Conservation (phyloP, 2,113 vertebrate species). For the Cheilinus undulatus region DNA sequence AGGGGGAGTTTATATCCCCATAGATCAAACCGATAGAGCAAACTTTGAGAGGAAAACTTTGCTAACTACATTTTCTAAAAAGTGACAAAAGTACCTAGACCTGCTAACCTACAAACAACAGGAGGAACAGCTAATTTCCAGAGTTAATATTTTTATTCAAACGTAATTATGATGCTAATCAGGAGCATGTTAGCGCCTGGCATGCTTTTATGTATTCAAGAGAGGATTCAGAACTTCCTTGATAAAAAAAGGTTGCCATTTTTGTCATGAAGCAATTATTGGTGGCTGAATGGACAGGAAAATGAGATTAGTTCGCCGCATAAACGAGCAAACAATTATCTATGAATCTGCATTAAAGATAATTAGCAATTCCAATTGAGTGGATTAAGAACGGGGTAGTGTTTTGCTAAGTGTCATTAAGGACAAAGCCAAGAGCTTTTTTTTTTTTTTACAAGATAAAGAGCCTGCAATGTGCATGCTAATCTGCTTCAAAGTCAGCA, state of each 20-base stretch:
- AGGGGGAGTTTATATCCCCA: neutral
- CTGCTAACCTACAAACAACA: neutral
- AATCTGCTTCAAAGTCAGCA: conserved; percentile 59
- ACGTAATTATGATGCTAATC: conserved; percentile 38
- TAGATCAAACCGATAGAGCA: neutral
- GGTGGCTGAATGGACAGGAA: conserved; percentile 55
- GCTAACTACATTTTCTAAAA: neutral
- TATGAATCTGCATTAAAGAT: conserved; percentile 72
- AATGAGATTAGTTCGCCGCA: conserved; percentile 54
- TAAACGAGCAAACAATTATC: conserved; percentile 70
- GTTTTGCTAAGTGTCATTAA: conserved; percentile 68
- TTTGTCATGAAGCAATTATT: conserved; percentile 53
- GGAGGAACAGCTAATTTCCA: conserved; percentile 7
- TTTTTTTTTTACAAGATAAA: conserved; percentile 38
- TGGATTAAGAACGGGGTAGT: conserved; percentile 68
- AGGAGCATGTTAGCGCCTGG: conserved; percentile 20
- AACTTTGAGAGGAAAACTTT: neutral
- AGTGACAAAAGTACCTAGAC: neutral
- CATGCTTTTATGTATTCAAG: conserved; percentile 21
- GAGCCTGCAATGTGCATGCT: conserved; percentile 46
- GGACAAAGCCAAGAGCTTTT: conserved; percentile 59
- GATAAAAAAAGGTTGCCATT: conserved; percentile 10
- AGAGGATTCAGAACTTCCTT: conserved; percentile 34
- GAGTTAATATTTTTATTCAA: conserved; percentile 28
- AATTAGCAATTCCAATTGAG: conserved; percentile 73